Base-by-base conservation (phyloP, 2,888 invertebrate genomes). In the Himalopsyche kuldschensis region DNA sequence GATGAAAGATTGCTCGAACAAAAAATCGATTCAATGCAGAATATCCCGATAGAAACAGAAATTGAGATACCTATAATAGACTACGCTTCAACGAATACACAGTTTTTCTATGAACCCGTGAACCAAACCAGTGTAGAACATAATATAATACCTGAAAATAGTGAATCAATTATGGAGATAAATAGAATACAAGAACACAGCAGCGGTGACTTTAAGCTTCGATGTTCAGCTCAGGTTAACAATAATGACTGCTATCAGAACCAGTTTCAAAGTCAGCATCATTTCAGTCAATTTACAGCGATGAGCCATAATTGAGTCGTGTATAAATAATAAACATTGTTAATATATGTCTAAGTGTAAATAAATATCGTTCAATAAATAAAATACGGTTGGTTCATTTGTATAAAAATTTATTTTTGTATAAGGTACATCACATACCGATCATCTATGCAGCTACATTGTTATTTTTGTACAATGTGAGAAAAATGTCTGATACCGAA, bases 391-490 rank as follows among this genome's bases (percentile, higher is more conserved):
- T 69, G 85, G 86, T 88, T 90, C 75, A 79, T 84, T 90, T 91
- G 90, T 91, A 92, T 90, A 92, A 91, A 91, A 91, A 89, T 91
- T 91, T 91, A 91, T 92, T 92, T 91, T 91, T 92, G 91, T 91
- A 91, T 91, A 91, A 91, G 83, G 79, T 78, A 81, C 69, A 82
- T 84, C 84, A 84, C 82, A 84, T 80, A 82, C 84, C 84, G 55
- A 79, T 24, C 69, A 69, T 75, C 77, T 77, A 77, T 46, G 80
- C 77, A 82, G 47, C 77, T 48, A 82, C 82, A 84, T 79, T 81
- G 81, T 79, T 78, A 79, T 48, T n/a, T 79, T 55, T 79, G 78
- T 80, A 80, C 46, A 75, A 75, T 80, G 69, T 46, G 75, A 80
- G 63, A 75, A 81, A 31, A 76, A 75, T 81, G 75, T 69, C 20